Evolutionary conservation across 2,113 vertebrate genomes (phyloP).

Genomic region (Gopherus flavomarginatus): DNA sequence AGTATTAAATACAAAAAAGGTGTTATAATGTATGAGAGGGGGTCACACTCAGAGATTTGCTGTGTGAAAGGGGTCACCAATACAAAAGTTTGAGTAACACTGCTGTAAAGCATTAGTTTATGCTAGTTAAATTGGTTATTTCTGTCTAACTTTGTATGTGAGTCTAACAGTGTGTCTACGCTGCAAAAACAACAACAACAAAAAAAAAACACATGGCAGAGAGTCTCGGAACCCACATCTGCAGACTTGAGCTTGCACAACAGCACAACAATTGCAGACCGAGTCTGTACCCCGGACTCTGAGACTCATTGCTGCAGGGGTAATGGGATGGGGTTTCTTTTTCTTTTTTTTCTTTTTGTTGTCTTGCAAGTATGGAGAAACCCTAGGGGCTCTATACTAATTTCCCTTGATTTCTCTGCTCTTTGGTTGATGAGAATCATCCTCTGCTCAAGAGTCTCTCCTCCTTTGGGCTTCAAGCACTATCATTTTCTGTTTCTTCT

Average conservation of each 20-base stretch:
- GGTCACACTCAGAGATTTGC: too few relatives aligned
- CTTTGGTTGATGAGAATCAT: background rate
- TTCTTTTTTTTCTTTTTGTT: too few relatives aligned
- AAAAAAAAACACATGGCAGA: background rate
- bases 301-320: too few relatives aligned
- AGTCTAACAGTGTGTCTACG: background rate
- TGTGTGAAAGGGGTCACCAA: too few relatives aligned
- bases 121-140: slow-evolving; percentile 32
- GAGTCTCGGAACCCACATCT: background rate
- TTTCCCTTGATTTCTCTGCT: background rate
- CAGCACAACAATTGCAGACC: background rate
- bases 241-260: background rate
- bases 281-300: background rate
- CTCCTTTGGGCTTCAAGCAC: background rate
- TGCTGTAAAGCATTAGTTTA: background rate
- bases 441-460: background rate
- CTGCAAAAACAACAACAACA: background rate
- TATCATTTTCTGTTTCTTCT: background rate
- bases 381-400: too few relatives aligned
- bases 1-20: too few relatives aligned
- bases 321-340: too few relatives aligned
- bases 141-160: background rate
- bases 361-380: too few relatives aligned
- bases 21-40: too few relatives aligned
- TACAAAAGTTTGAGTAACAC: too few relatives aligned